Base-by-base conservation (phyloP, 2,113 vertebrate species). In the Anser brachyrhynchus region DNA sequence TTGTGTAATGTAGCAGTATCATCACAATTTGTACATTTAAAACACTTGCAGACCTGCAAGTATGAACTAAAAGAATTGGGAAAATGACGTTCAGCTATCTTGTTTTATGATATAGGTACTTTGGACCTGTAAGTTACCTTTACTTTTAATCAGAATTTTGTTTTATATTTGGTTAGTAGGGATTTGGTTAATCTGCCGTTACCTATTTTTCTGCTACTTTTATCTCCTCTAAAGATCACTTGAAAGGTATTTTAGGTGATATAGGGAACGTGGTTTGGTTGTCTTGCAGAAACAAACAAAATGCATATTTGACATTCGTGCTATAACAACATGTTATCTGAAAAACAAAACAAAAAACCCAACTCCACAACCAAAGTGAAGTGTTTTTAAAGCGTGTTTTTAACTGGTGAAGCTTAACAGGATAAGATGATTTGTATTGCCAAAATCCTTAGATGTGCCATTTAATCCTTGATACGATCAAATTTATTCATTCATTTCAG, bases 261-360 rank as follows among this genome's bases (percentile, higher is more conserved):
- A 16, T 1, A 17, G 10, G 61, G 3, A 57, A 23, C 35, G 59
- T 13, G 22, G 31, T 59, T 11, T 39, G 7, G 20, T 55, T 82
- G 20, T 25, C 9, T 41, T 52, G n/a, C 13, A 75, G 54, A 78
- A 75, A 31, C 3, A 39, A 67, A 51, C 6, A 43, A 75, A 22
- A 39, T 7, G 7, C 18, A 0, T 54, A 18, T 17, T 61, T 61
- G 18, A 52, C 0, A 0, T 31, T 74, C 33, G 31, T 64, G 28
- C 54, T 78, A 3, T 61, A 49, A 82, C 46, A 43, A 82, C 46
- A 20, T 57, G 4, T 49, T 75, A 84, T 89, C 51, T 87, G 37
- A 29, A 75, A 85, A 51, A 49, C 20, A 65, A 49, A 51, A 3
- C 3, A 4, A 5, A 9, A 21, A 72, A 3, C 10, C 49, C 8